Evolutionary conservation across 2,797 vertebrate species (phyloP), one percentile per base, ranked within the genome.

Genomic region (Perdix hodgsoniae): DNA sequence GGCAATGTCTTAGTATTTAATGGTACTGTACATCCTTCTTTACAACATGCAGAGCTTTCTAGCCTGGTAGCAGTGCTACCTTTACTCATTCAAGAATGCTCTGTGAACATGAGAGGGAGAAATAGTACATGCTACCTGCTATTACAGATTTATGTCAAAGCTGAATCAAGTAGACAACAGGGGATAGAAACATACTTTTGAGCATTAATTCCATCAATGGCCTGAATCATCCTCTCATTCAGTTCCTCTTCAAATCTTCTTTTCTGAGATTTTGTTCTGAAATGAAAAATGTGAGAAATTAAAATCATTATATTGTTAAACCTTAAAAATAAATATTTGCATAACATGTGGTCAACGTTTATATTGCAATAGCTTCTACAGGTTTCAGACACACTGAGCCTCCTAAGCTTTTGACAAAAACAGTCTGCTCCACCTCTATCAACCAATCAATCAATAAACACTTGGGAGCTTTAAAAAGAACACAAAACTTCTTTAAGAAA

Each of bases 181-280:
- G 83, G 29, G 67, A 82, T 22, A 59, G 67, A 89, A 86, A 83
- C 98, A 95, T 97, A 99, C 99, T 99, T 99, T 91, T 99, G 99
- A 49, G 99, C 98, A 88, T 98, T 99, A 96, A 99, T 99, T 72
- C 99, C 99, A 91, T 99, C 99, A 96, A 99, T 99, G 33, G 99
- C 99, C 95, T 98, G 98, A 95, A 99, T 99, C 98, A 99, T 99
- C 85, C 99, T 98, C 96, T 99, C 98, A 49, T 99, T 99, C 86
- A 99, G 94, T 86, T 99, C 99, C 92, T 99, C 99, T 96, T 99
- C 99, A 98, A 99, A 99, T 27, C 98, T 98, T 95, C 98, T 99
- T 97, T 99, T 99, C 94, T 99, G 99, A 86, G 99, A 99, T 96
- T 99, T 99, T 91, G 98, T 99, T 98, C 99, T 99, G 91, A 42